phyloP scores from a whole-genome alignment of 1,140 invertebrate species.

The Asobara japonica region DNA sequence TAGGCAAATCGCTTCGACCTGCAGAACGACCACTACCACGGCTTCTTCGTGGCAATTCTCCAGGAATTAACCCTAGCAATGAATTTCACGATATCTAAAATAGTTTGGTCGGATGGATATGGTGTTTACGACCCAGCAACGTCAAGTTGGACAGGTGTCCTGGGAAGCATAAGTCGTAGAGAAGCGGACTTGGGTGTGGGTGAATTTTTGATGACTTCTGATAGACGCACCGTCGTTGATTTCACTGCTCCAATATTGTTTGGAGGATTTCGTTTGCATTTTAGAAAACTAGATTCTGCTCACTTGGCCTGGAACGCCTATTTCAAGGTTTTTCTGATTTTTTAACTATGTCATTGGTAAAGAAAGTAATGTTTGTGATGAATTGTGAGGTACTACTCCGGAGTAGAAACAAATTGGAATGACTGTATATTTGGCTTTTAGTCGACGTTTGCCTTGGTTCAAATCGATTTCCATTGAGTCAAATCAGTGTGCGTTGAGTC shows the following conservation, averaged over 20 bases:
- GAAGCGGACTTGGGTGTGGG: constrained; percentile 44
- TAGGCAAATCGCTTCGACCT: too few species aligned
- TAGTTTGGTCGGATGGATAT: constrained; percentile 24
- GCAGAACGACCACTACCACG: neutral
- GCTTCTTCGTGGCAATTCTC: constrained; percentile 39
- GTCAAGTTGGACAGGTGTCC: constrained; percentile 48
- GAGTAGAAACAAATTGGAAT: too few species aligned
- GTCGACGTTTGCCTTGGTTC: too few species aligned
- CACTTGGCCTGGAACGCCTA: constrained; percentile 48
- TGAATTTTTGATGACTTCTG: constrained; percentile 47
- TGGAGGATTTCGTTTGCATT: constrained; percentile 42
- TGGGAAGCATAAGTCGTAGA: constrained; percentile 38
- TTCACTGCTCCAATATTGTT: constrained; percentile 48
- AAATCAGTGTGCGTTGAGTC: too few species aligned
- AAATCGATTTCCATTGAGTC: neutral
- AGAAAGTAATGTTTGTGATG: too few species aligned
- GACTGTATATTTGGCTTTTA: too few species aligned
- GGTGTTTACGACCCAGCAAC: constrained; percentile 36
- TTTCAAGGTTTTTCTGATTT: constrained; percentile 39
- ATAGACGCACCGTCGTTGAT: constrained; percentile 43
- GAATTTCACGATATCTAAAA: constrained; percentile 42
- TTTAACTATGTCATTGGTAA: neutral
- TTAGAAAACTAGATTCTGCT: constrained; percentile 33
- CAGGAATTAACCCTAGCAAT: constrained; percentile 42
- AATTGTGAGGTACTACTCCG: too few species aligned